Base-by-base conservation (phyloP, 2,888 invertebrate genomes). In the Mesorhabditis spiculigera region DNA sequence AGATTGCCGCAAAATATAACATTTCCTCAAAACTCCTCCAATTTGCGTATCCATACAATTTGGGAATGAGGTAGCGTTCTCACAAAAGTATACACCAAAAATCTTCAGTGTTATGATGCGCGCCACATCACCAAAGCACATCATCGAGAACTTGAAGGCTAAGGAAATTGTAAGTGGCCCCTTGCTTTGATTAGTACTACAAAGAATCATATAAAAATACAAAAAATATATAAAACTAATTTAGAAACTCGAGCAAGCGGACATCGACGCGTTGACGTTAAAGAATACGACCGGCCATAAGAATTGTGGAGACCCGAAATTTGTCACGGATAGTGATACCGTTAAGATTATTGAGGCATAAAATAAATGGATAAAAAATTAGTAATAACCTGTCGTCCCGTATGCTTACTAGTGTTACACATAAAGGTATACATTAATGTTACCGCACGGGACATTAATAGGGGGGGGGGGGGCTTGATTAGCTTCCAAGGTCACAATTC, bases 1-100 rank as follows among this genome's bases (percentile, higher is more conserved):
- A 28, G 28, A 91, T 16, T 63, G 58, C 44, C 58, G n/a, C 8
- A 50, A 50, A 50, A 50, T 50, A 50, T n/a, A n/a, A 50, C n/a
- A 50, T 50, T 50, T 13, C 58, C 1, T n/a, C 58, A 50, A 50
- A 50, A n/a, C 58, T 50, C n/a, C 58, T 50, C 58, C 58, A 50
- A 50, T 50, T 50, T 50, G 58, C n/a, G 8, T 50, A 13, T 50
- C 58, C 58, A 13, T n/a, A 13, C 8, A 50, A 50, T 50, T n/a
- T 10, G n/a, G 58, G 58, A n/a, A 50, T 50, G 58, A 50, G 58
- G 58, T 50, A 50, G 28, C 28, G 28, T 28, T 28, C n/a, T 28
- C 28, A 28, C 28, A 28, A 28, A 28, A 28, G 1, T 3, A 28
- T 28, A 28, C 28, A n/a, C 28, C 28, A 28, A 28, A 13, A 50